A percentile compares a stretch with the other conserved stretches of the same genome.
phyloP scores from a whole-genome alignment of 1,140 invertebrate species.

The Leptinotarsa defecta region DNA sequence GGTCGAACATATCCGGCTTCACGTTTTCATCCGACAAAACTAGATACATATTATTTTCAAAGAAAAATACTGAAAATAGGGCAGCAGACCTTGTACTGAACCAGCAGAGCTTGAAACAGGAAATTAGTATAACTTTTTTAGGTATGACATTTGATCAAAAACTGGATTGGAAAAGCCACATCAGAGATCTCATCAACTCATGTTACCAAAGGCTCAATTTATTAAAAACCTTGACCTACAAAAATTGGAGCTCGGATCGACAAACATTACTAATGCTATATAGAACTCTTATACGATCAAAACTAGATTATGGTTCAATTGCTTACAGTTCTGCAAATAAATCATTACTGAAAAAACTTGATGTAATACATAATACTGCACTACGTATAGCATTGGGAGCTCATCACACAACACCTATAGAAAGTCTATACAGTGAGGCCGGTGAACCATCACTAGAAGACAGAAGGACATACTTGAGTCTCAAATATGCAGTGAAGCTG shows the following conservation, averaged over 20 bases:
- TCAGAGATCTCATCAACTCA: constrained; percentile 16
- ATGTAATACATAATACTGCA: constrained; percentile 13
- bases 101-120: background rate
- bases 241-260: constrained; percentile 13
- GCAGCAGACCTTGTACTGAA: background rate
- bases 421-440: constrained; percentile 20
- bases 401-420: constrained; percentile 17
- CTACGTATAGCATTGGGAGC: constrained; percentile 20
- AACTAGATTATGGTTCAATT: constrained; percentile 13
- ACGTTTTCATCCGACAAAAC: background rate
- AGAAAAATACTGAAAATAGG: background rate
- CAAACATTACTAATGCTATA: constrained; percentile 16
- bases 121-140: background rate
- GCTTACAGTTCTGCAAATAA: constrained; percentile 12
- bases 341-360: constrained; percentile 8
- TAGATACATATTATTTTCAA: background rate
- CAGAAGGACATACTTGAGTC: constrained; percentile 8
- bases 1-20: background rate
- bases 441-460: background rate
- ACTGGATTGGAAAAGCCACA: constrained; percentile 5
- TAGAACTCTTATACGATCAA: constrained; percentile 20
- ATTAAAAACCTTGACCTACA: constrained; percentile 12
- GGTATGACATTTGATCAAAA: constrained; percentile 7
- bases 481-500: background rate
- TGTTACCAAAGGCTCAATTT: constrained; percentile 17